Conservation (phyloP, 2,113 vertebrate genomes). For the Neodontobutis hainanensis region DNA sequence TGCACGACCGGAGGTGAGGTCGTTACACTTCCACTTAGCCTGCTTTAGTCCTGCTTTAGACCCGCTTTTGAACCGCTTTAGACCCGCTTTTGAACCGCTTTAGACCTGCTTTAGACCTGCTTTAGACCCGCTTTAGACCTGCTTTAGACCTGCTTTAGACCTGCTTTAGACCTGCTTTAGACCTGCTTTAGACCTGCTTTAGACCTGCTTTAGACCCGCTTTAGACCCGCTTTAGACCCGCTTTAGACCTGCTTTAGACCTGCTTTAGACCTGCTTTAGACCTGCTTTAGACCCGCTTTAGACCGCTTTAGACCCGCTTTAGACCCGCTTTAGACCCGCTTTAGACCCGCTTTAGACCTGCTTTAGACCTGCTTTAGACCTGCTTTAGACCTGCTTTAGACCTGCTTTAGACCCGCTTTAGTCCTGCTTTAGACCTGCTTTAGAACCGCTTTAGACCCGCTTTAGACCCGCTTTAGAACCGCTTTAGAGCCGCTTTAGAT, state of each 20-base stretch:
- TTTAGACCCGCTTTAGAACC: background rate
- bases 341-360: background rate
- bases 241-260: background rate
- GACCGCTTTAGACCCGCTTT: too few relatives aligned
- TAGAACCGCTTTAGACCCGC: background rate
- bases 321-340: too few relatives aligned
- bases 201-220: background rate
- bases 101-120: background rate
- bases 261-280: background rate
- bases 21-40: background rate
- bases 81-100: background rate
- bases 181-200: background rate
- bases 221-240: background rate
- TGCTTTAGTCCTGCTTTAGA: background rate
- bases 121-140: background rate
- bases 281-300: too few relatives aligned
- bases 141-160: background rate
- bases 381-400: background rate
- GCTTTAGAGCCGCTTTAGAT: background rate
- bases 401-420: background rate
- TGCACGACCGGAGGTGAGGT: conserved; percentile 89
- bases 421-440: background rate
- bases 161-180: background rate
- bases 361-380: background rate
- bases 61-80: background rate